Evolutionary conservation across 2,888 invertebrate species (phyloP).

Genomic region (Rhyacophila evoluta): DNA sequence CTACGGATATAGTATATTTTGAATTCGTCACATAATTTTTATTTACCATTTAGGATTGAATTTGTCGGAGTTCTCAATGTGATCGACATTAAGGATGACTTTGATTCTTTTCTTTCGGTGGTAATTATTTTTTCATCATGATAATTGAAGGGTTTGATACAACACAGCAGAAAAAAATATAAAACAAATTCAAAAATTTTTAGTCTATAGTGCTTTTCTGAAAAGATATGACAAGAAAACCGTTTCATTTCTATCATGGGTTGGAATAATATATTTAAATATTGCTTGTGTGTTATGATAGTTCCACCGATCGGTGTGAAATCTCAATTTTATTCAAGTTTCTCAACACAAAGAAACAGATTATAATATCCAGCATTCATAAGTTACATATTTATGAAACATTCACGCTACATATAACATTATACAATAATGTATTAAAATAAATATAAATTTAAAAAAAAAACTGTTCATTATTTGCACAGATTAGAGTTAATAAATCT

Average conservation of each 20-base stretch:
- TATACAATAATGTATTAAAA: too few relatives aligned
- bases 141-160: neutral
- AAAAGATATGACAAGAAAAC: too few relatives aligned
- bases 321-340: too few relatives aligned
- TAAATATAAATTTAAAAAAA: too few relatives aligned
- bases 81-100: slow-evolving; percentile 43
- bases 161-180: neutral
- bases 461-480: neutral
- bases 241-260: too few relatives aligned
- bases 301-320: too few relatives aligned
- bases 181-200: neutral
- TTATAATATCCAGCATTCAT: too few relatives aligned
- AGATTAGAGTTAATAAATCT: neutral
- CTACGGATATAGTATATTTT: neutral
- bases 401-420: too few relatives aligned
- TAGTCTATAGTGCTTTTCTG: neutral
- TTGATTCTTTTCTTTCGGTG: slow-evolving; percentile 18
- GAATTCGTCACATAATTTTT: neutral
- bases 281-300: too few relatives aligned
- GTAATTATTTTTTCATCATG: neutral
- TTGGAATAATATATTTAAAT: too few relatives aligned
- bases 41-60: neutral
- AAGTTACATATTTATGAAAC: too few relatives aligned
- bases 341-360: too few relatives aligned
- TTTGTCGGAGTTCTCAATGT: slow-evolving; percentile 41